A percentile compares a stretch with the other conserved stretches of the same genome.
Evolutionary conservation across 1,140 invertebrate species (phyloP).

Genomic region (Neelides sp.): DNA sequence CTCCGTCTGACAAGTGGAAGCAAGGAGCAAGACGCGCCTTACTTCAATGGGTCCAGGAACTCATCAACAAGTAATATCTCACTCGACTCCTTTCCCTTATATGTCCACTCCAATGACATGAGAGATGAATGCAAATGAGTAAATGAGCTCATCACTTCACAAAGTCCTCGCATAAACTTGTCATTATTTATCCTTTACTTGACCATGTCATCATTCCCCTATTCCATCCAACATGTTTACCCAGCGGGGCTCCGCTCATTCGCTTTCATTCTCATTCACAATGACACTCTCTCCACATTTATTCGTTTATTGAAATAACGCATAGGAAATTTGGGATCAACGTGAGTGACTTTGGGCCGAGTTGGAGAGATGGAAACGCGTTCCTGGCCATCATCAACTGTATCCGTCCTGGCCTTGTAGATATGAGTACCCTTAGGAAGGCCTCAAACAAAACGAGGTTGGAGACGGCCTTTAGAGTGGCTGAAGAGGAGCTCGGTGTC

Average conservation of each 20-base stretch:
- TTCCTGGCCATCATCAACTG: constrained; percentile 93
- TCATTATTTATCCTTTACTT: not conserved
- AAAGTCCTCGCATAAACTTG: not conserved
- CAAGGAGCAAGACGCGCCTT: constrained; percentile 82
- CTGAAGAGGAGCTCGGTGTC: constrained; percentile 83
- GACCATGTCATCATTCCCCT: too few relatives aligned
- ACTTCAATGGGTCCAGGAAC: constrained; percentile 86
- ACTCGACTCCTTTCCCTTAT: not conserved
- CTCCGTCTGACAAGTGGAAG: constrained; percentile 54
- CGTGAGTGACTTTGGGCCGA: constrained; percentile 87
- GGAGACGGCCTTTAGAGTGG: constrained; percentile 85
- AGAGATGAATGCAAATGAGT: constrained; percentile 5
- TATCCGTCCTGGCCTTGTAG: constrained; percentile 84
- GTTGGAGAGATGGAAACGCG: constrained; percentile 93
- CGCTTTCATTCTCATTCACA: not conserved
- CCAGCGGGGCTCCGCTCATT: too few relatives aligned
- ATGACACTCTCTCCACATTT: not conserved
- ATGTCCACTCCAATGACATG: constrained; percentile 1
- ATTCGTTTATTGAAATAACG: constrained; percentile 14
- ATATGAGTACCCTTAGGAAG: constrained; percentile 63
- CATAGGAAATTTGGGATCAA: constrained; percentile 69
- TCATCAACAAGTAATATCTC: constrained; percentile 65
- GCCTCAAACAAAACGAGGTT: constrained; percentile 66
- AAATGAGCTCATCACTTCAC: constrained; percentile 1
- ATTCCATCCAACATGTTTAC: too few relatives aligned